Base-by-base conservation (phyloP, 1,140 invertebrate species). In the Vanessa atalanta region DNA sequence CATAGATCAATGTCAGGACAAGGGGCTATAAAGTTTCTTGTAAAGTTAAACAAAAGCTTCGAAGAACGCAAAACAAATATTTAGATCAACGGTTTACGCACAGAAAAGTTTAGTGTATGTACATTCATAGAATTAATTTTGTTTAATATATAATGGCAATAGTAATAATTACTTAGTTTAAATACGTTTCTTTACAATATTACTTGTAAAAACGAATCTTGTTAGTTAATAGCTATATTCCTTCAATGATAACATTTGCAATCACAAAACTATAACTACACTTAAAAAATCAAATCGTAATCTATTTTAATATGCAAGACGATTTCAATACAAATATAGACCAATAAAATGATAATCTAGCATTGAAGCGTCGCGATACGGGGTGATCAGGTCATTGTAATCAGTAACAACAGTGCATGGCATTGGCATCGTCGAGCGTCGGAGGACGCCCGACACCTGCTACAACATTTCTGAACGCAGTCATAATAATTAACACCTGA, bases 371-470 rank as follows among this genome's bases (percentile, higher is more conserved):
- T 43, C 26, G 47, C 47, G 23, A 61, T 43, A 72, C 53, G 51
- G 47, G 37, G 43, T 63, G 50, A 60, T 55, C 70, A 47, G 70
- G 70, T 72, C 70, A 72, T 57, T 72, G 66, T 68, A 57, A 77
- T 78, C 77, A 66, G 67, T 71, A 72, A 72, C 51, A 75, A 75
- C 66, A 73, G 60, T 65, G 70, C 66, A 71, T 71, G 78, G 55
- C 72, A 79, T 79, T 79, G 75, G 61, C 65, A 51, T 72, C 64
- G 60, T 57, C 66, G 73, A 55, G 53, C 66, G 65, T 64, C 66
- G 61, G 66, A 60, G 31, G 66, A 53, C 55, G 66, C 23, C 66
- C 43, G 51, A 69, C 78, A 79, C 75, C 78, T 79, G 78, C 73
- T 73, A 66, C 67, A 75, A 77, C 70, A 77, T 73, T 77, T 65